Evolutionary conservation across 2,113 vertebrate genomes (phyloP), one percentile per base, ranked within the genome.

Genomic region (Malurus melanocephalus): DNA sequence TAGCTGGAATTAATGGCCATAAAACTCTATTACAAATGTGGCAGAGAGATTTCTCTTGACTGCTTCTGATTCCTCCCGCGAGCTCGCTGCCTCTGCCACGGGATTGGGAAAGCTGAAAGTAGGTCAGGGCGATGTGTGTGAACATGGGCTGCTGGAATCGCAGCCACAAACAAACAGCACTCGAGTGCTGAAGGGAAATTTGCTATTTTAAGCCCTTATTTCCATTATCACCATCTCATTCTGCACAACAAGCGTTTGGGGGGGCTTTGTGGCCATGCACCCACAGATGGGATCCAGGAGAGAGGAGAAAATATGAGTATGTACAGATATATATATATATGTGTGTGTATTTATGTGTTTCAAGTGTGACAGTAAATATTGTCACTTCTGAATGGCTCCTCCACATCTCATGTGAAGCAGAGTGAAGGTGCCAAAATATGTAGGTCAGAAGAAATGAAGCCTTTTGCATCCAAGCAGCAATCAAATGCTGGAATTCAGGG

Each of bases 101-200:
- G 83, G 80, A 85, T 87, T 95, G 73, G 65, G 26, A 30, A 23
- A 80, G 82, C 30, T 2, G 85, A 96, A 96, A 96, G 72, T 95
- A 95, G 97, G 96, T 96, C 95, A 95, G 22, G 3, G 52, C 21
- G 2, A 16, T 45, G 80, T 51, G 71, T 72, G 79, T 23, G 94
- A 88, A 22, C 78, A 40, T 3, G 46, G 87, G 77, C 77, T 85
- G 91, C 83, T 84, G 7, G 51, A 45, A 65, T 89, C 85, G 18
- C 92, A 9, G 91, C 89, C 33, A 85, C 87, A 88, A 74, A 88
- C 73, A 78, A 79, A 60, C 92, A 87, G 13, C 53, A 40, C 92
- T 91, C 40, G 6, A 27, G 46, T 10, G 84, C 88, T 88, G 86
- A 84, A 32, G 74, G 69, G 78, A 91, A 76, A 72, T 49, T 4